Base-by-base conservation (phyloP, 2,888 invertebrate genomes). In the Erebia epiphron region DNA sequence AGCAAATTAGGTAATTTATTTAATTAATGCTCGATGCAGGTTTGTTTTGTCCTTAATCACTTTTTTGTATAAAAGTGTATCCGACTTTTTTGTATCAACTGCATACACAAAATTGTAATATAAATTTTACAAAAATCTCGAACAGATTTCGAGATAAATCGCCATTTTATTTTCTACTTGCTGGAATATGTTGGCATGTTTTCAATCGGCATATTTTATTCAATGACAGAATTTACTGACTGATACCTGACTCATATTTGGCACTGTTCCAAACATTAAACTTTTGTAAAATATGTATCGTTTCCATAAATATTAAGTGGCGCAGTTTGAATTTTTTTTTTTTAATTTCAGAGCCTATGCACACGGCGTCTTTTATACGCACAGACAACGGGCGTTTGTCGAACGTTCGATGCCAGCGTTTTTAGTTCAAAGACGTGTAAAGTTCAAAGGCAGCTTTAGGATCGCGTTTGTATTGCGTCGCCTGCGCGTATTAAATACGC, bases 101-200 rank as follows among this genome's bases (percentile, higher is more conserved):
- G 2, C 52, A 52, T 14, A n/a, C 50, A n/a, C 46, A 46, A 46
- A 35, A 35, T 7, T 35, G 35, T 35, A 35, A 35, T 13, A 46
- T 46, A 26, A 13, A 46, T n/a, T 49, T 52, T 13, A 46, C 11
- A 54, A 54, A 54, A 10, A 18, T 18, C 10, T 18, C 54, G 18
- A 57, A 18, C 56, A 57, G 3, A 21, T 10, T 21, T 56, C 5
- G 13, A 26, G 13, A 26, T 57, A 26, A 57, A 26, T 14, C 21
- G 7, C 21, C 26, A 13, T 57, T 26, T 5, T 52, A n/a, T 52
- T 16, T 52, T 2, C 18, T 16, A 54, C 56, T 57, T 57, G 21
- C 56, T 62, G 14, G 21, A 21, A 46, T 60, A 70, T 70, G 65
- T 72, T 72, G 72, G 67, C 72, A 60, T 56, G 49, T 65, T 70